Percentiles rank a stretch among this genome's conserved stretches.
Evolutionary conservation across 2,113 vertebrate genomes (phyloP).

Genomic region (Glareola pratincola): DNA sequence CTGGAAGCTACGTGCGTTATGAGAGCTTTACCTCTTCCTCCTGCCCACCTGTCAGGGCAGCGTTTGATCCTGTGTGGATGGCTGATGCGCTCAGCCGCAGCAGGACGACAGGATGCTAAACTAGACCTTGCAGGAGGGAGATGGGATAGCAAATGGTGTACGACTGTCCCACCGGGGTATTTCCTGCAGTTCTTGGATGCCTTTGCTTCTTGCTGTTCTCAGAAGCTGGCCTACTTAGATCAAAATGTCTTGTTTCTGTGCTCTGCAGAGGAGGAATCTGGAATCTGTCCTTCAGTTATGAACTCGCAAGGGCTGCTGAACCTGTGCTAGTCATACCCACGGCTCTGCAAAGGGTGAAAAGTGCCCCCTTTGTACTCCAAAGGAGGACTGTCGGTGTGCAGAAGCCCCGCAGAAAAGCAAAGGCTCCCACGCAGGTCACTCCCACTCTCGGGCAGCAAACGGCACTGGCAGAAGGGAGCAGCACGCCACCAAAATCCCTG

Average conservation of each 20-base stretch:
- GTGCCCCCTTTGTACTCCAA: not conserved
- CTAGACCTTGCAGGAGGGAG: not conserved
- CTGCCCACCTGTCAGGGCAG: not conserved
- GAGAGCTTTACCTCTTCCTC: not conserved
- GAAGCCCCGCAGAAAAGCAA: not conserved
- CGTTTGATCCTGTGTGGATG: not conserved
- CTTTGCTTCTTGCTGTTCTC: not conserved
- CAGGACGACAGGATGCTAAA: not conserved
- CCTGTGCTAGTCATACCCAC: not conserved
- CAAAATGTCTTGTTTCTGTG: not conserved
- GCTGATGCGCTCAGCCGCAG: not conserved
- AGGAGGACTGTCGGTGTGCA: not conserved
- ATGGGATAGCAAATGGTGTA: not conserved
- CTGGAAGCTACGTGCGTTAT: accelerated
- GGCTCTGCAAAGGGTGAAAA: not conserved
- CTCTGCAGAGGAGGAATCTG: not conserved
- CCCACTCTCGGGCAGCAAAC: not conserved
- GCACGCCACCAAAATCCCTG: accelerated
- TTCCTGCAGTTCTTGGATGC: not conserved
- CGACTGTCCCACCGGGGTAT: not conserved
- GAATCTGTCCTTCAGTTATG: not conserved
- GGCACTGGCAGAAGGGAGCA: not conserved
- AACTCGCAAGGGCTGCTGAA: not conserved
- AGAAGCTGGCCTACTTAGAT: conserved; percentile 21
- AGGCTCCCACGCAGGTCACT: not conserved